Evolutionary conservation across 2,888 invertebrate species (phyloP), one percentile per base, ranked within the genome.

Genomic region (Drosophila diplacantha): DNA sequence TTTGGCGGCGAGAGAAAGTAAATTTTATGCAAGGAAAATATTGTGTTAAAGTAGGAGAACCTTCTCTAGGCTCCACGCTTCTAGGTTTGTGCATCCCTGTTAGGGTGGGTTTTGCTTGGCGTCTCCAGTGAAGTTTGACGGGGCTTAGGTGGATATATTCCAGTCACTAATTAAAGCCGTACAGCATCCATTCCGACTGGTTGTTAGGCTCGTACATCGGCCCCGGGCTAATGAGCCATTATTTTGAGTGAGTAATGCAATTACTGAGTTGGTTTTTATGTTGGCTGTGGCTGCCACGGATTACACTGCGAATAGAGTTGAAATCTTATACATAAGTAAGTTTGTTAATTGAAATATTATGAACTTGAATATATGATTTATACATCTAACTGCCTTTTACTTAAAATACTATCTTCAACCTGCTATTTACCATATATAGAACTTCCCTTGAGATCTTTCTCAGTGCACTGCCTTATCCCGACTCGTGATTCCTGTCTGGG

Each of bases 241-340:
- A 61, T 51, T 65, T 69, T 69, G 38, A 67, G 60, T 69, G 59
- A 53, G 59, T 60, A 73, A 71, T 64, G 64, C 69, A 71, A 74
- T 75, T 69, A 69, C 75, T 47, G 54, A 46, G 47, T 39, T 35
- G 35, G 37, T 47, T 51, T 58, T 66, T 54, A 54, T 56, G 58
- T 35, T 18, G 31, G 20, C 32, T 14, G 44, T 16, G 16, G 32
- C 18, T 29, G 16, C 32, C 46, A 32, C 14, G n/a, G 29, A 32
- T 34, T 46, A 44, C 44, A 46, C 44, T 14, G 14, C 14, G 3
- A 44, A 20, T 12, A 18, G 14, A 18, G n/a, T 5, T 24, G 38
- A 24, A 2, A 22, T n/a, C 1, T n/a, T 22, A n/a, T 22, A 1
- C 7, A 11, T 24, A 1, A 11, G 16, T 26, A 3, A 12, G 16